Evolutionary conservation across 30 jellyfish, hydroid and myxozoan genomes (phyloP).

Genomic region (Phacellophora camtschatica): DNA sequence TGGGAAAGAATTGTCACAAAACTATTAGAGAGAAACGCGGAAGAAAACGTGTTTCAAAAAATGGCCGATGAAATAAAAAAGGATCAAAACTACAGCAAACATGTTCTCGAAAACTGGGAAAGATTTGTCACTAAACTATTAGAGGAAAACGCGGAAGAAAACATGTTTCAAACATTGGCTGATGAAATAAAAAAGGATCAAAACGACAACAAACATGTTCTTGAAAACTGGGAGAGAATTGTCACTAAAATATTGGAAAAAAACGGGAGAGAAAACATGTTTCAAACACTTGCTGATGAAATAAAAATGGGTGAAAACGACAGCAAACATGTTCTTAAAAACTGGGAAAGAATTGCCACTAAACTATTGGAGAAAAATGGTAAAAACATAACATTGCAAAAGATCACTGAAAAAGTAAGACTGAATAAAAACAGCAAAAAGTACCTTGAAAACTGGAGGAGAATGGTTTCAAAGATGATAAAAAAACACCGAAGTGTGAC

Average conservation of each 20-base stretch:
- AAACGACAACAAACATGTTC: background rate
- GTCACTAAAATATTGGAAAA: background rate
- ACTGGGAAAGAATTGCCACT: background rate
- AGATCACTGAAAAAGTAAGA: background rate
- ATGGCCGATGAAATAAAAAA: background rate
- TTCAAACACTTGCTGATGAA: background rate
- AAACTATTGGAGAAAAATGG: background rate
- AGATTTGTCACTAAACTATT: background rate
- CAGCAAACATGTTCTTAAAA: background rate
- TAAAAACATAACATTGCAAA: background rate
- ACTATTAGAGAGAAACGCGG: background rate
- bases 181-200: background rate
- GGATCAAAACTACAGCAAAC: background rate
- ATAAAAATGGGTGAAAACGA: background rate
- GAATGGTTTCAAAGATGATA: background rate
- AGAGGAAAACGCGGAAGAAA: background rate
- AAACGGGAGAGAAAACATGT: background rate
- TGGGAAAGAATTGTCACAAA: constrained; percentile 2
- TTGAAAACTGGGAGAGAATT: background rate
- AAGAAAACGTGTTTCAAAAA: background rate
- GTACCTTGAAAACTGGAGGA: background rate
- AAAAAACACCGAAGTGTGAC: background rate
- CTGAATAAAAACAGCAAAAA: background rate
- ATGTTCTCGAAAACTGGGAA: background rate
- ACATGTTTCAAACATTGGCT: background rate